Conservation (phyloP, 2,113 vertebrate species). For the Halcyon senegalensis region DNA sequence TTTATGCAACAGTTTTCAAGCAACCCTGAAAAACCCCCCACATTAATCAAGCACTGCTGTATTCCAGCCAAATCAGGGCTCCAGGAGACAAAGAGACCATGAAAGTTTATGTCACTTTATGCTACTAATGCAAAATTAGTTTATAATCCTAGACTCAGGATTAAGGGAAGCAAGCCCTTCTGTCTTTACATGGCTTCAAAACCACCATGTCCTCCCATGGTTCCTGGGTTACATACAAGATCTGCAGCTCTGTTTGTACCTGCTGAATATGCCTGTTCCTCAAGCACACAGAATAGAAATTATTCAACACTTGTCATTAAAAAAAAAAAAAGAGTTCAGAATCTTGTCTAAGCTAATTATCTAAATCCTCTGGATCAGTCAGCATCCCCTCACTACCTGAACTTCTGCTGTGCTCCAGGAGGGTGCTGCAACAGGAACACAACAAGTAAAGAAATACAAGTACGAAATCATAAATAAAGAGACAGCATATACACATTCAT, state of each 20-base stretch:
- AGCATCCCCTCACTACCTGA: not conserved
- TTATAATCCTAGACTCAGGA: not conserved
- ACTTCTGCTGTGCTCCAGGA: not conserved
- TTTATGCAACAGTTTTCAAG: not conserved
- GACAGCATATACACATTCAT: not conserved
- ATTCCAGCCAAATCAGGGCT: not conserved
- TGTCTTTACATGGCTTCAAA: not conserved
- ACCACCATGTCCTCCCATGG: not conserved
- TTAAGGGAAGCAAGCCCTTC: not conserved
- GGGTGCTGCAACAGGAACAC: not conserved
- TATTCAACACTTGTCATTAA: not conserved
- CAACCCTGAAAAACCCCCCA: not conserved
- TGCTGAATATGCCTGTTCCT: not conserved
- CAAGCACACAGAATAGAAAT: not conserved
- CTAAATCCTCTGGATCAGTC: not conserved
- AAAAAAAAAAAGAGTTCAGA: not conserved
- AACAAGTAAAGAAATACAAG: not conserved
- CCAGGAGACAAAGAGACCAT: not conserved
- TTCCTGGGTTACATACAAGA: not conserved
- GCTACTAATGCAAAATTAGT: not conserved
- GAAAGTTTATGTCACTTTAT: not conserved
- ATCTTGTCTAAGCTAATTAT: not conserved
- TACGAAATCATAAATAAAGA: not conserved
- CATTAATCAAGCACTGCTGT: not conserved
- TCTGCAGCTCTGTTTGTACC: not conserved